A percentile compares a stretch with the other conserved stretches of the same genome.
Evolutionary conservation across 1,140 invertebrate species (phyloP).

Genomic region (Leucophenga varia): DNA sequence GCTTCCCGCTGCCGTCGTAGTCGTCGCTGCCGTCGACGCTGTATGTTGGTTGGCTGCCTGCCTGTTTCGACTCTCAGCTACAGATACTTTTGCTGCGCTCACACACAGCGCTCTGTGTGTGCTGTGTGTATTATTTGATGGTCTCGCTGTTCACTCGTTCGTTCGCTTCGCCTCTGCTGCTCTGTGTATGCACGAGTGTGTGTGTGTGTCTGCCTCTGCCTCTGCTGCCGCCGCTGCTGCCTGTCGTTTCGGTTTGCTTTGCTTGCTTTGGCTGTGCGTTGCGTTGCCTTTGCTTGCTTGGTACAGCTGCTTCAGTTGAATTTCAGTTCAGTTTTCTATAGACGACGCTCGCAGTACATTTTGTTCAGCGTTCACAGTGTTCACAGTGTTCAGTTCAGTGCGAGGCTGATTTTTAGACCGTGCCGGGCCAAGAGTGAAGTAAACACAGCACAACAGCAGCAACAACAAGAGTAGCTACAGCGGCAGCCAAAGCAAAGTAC

Average conservation of each 20-base stretch:
- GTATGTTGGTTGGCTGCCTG: constrained; percentile 43
- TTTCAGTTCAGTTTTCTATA: constrained; percentile 53
- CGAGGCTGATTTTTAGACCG: constrained; percentile 29
- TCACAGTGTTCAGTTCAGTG: constrained; percentile 12
- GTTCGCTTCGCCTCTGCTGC: constrained; percentile 10
- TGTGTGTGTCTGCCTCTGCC: constrained; percentile 5
- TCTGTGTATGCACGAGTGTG: not conserved
- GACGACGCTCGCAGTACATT: constrained; percentile 38
- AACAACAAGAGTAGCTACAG: constrained; percentile 5
- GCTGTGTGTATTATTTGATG: constrained; percentile 39
- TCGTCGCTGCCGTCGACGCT: constrained; percentile 11
- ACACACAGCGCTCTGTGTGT: constrained; percentile 29
- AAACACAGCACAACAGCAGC: constrained; percentile 4
- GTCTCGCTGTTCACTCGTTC: constrained; percentile 48
- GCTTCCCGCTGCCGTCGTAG: constrained; percentile 6
- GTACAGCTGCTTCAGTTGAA: constrained; percentile 53
- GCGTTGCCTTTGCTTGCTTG: constrained; percentile 22
- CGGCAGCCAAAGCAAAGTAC: constrained; percentile 34
- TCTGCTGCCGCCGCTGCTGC: not conserved
- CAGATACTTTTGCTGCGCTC: constrained; percentile 30
- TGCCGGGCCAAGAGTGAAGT: constrained; percentile 27
- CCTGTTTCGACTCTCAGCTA: constrained; percentile 32
- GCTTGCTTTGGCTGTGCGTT: not conserved
- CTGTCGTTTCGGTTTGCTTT: constrained; percentile 12
- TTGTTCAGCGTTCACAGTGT: constrained; percentile 29